These are phyloP conservation scores for Callithrix jacchus DNA, from an alignment of 2,113 vertebrate species.

Conservation along the genomic window DNA sequence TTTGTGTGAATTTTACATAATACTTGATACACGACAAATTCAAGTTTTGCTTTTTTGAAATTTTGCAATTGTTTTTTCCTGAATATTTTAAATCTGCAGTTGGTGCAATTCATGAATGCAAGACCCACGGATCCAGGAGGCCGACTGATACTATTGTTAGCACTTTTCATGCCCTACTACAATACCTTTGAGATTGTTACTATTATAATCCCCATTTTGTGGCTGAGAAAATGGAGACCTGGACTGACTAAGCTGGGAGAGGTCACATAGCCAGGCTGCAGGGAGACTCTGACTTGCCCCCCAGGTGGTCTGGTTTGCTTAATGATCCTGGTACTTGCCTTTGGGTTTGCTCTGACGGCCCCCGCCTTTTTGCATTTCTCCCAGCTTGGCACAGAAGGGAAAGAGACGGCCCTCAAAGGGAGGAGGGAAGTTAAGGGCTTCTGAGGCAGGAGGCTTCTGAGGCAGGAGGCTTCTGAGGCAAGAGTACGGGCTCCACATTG, in stretches of 20 bases:
- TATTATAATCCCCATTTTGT: not conserved
- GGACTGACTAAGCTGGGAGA: not conserved
- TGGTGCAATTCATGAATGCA: not conserved
- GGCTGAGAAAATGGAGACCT: not conserved
- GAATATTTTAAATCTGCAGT: not conserved
- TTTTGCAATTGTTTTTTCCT: not conserved
- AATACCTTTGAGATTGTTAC: not conserved
- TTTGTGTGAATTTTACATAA: not conserved
- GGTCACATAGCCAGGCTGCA: no score
- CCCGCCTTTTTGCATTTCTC: not conserved
- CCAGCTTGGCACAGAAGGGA: not conserved
- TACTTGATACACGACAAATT: not conserved
- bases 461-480: not conserved
- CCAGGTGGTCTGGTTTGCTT: not conserved
- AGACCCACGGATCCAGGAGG: not conserved
- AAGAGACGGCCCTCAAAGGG: not conserved
- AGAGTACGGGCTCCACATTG: rapidly evolving
- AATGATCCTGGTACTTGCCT: not conserved
- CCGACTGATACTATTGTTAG: not conserved
- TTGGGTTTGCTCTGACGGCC: not conserved
- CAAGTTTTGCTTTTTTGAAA: not conserved
- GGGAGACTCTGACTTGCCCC: not conserved
- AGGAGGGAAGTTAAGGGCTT: not conserved
- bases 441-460: not conserved
- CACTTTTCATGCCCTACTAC: not conserved